Conservation (phyloP, 2,797 vertebrate genomes). For the Schizothorax lantsangensis region DNA sequence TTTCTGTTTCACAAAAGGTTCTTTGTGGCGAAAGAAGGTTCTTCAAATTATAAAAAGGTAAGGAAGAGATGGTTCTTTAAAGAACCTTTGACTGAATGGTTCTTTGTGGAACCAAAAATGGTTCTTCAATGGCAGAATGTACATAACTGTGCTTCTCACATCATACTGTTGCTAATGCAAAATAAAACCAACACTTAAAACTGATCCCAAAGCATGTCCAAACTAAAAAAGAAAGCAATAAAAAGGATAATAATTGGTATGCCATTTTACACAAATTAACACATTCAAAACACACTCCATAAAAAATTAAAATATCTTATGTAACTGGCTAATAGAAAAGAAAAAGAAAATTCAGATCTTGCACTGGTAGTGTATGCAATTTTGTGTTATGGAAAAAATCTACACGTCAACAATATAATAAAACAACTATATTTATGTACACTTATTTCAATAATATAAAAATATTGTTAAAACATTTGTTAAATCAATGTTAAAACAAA, state of each 20-base stretch:
- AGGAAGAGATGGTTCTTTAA: too few relatives aligned
- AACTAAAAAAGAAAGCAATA: background rate
- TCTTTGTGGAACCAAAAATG: too few relatives aligned
- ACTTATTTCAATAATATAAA: background rate
- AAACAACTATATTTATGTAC: background rate
- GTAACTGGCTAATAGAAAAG: background rate
- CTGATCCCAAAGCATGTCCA: background rate
- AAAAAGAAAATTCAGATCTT: background rate
- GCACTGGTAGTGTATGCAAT: background rate
- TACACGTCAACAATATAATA: background rate
- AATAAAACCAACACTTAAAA: background rate
- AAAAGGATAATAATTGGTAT: background rate
- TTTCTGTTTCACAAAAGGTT: too few relatives aligned
- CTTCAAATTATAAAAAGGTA: too few relatives aligned
- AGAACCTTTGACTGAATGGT: too few relatives aligned
- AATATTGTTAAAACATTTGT: background rate
- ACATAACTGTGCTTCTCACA: background rate
- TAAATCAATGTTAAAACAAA: background rate
- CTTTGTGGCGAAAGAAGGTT: too few relatives aligned
- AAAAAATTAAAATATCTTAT: background rate
- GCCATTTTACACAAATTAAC: background rate
- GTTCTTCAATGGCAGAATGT: too few relatives aligned
- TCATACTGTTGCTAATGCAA: background rate
- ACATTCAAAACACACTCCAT: background rate
- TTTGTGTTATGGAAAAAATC: background rate